Evolutionary conservation across 2,113 vertebrate genomes (phyloP).

Genomic region (Cranoglanis bouderius): DNA sequence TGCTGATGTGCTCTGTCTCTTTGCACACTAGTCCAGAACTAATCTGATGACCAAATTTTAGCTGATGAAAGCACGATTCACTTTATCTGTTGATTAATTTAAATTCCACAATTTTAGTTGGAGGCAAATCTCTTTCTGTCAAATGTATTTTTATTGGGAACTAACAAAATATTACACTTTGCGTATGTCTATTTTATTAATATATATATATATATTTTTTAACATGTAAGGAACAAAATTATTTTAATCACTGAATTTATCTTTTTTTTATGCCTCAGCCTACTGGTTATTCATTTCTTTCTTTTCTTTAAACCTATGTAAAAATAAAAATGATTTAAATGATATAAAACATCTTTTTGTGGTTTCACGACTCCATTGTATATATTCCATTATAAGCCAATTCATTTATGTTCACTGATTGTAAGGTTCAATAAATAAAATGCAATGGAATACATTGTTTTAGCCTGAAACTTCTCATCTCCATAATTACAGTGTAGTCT

Average conservation of each 20-base stretch:
- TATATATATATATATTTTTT: not conserved
- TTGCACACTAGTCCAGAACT: constrained; percentile 72
- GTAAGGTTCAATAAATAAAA: not conserved
- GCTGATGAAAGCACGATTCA: constrained; percentile 16
- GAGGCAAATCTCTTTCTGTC: not conserved
- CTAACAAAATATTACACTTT: not conserved
- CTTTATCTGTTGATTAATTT: constrained; percentile 24
- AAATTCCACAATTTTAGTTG: not conserved
- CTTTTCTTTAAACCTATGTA: constrained; percentile 53
- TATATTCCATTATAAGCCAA: constrained; percentile 44
- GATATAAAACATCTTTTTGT: constrained; percentile 10
- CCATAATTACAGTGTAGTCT: not conserved
- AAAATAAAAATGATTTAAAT: not conserved
- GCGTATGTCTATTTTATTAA: not conserved
- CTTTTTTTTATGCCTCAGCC: not conserved
- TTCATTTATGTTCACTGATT: constrained; percentile 31
- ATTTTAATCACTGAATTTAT: not conserved
- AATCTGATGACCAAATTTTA: constrained; percentile 75
- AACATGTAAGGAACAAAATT: not conserved
- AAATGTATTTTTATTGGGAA: constrained; percentile 12
- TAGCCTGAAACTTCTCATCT: not conserved
- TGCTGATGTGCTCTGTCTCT: constrained; percentile 76
- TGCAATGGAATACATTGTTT: not conserved
- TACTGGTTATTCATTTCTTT: constrained; percentile 62
- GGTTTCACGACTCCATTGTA: constrained; percentile 30